Evolutionary conservation across 2,113 vertebrate genomes (phyloP).

Genomic region (Cynoglossus semilaevis): DNA sequence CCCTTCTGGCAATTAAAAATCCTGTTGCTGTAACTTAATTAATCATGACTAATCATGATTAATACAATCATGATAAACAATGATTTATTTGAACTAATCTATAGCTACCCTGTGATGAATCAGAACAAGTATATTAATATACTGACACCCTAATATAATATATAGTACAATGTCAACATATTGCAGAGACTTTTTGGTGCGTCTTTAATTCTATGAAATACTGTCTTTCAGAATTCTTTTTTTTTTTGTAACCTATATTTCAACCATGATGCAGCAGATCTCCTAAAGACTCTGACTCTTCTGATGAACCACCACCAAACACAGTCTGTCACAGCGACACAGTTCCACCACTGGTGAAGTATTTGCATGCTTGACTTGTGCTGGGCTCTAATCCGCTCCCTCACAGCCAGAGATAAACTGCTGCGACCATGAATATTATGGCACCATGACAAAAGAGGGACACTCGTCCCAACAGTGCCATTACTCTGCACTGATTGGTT

Average conservation of each 20-base stretch:
- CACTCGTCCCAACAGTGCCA: not conserved
- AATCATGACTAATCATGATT: too few relatives aligned
- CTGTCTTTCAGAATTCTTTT: too few relatives aligned
- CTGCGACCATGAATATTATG: slow-evolving; percentile 2
- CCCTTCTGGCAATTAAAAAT: too few relatives aligned
- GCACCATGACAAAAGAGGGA: slow-evolving; percentile 18
- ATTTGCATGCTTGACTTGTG: slow-evolving; percentile 12
- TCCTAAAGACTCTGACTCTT: not conserved
- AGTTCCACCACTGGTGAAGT: not conserved
- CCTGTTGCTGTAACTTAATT: too few relatives aligned
- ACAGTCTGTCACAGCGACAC: not conserved
- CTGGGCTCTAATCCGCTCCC: slow-evolving; percentile 7
- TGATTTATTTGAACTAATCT: too few relatives aligned
- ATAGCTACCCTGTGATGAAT: too few relatives aligned
- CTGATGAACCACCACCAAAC: not conserved
- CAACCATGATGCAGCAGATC: not conserved
- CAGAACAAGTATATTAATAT: too few relatives aligned
- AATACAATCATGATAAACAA: too few relatives aligned
- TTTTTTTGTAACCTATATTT: not conserved
- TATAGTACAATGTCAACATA: too few relatives aligned
- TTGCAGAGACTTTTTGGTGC: too few relatives aligned
- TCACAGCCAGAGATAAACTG: slow-evolving; percentile 12
- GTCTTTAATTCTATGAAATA: too few relatives aligned
- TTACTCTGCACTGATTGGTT: slow-evolving; percentile 15
- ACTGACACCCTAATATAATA: too few relatives aligned